Conservation (phyloP, 2,113 vertebrate species). For the Enhydra lutris region DNA sequence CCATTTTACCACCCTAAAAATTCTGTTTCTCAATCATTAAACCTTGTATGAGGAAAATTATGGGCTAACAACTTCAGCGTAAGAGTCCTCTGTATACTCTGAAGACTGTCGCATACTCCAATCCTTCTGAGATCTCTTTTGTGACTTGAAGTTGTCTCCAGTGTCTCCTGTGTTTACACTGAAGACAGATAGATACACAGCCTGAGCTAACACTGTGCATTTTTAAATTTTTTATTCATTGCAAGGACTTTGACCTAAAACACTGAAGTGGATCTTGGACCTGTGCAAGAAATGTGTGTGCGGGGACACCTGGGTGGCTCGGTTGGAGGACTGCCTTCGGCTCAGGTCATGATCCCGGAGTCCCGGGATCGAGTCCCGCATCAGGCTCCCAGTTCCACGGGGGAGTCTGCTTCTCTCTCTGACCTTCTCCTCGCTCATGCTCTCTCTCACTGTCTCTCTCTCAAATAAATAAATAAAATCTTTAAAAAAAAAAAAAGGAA, state of each 20-base stretch:
- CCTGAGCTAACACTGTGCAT: neutral
- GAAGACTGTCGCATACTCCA: neutral
- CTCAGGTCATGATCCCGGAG: too few relatives aligned
- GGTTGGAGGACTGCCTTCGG: too few relatives aligned
- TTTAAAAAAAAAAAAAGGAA: neutral
- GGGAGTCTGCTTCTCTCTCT: too few relatives aligned
- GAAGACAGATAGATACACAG: neutral
- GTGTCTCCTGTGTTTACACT: neutral
- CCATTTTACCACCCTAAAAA: conserved; percentile 21
- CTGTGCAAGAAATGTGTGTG: neutral
- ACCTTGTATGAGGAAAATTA: neutral
- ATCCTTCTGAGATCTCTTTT: neutral
- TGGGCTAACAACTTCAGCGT: neutral
- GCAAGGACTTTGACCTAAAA: neutral
- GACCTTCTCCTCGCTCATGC: too few relatives aligned
- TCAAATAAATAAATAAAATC: too few relatives aligned
- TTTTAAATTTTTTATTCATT: neutral
- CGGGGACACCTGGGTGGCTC: too few relatives aligned
- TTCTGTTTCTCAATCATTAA: neutral
- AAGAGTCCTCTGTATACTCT: neutral
- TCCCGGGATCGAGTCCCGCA: too few relatives aligned
- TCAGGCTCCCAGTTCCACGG: too few relatives aligned
- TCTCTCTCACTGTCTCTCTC: too few relatives aligned
- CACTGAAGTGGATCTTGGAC: neutral
- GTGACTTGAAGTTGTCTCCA: neutral